Percentiles rank a stretch among this genome's conserved stretches.
Evolutionary conservation across 2,113 vertebrate genomes (phyloP).

Genomic region (Corydoras maculifer): DNA sequence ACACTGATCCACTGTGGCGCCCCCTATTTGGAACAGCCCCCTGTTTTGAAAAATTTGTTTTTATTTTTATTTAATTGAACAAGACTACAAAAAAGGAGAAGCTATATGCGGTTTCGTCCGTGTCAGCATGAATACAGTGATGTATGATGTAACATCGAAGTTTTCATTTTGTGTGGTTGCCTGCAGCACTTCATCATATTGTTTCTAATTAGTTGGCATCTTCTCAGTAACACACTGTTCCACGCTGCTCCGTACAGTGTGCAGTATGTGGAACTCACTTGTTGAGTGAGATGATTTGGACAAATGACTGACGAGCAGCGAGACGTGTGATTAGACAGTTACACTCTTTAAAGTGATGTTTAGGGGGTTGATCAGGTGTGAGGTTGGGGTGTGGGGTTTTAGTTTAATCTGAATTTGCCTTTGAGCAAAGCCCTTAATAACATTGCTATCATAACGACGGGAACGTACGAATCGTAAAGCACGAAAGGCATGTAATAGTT

Average conservation of each 20-base stretch:
- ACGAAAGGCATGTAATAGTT: neutral
- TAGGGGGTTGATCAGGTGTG: neutral
- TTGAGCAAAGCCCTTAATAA: too few species aligned
- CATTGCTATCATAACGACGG: too few species aligned
- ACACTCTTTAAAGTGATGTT: neutral
- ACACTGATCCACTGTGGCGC: too few species aligned
- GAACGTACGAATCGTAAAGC: too few species aligned
- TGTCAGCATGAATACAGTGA: too few species aligned
- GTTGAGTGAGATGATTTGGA: conserved; percentile 45
- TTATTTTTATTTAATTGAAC: too few species aligned
- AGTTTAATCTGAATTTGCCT: too few species aligned
- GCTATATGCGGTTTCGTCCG: too few species aligned
- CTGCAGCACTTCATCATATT: neutral
- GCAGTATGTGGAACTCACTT: conserved; percentile 38
- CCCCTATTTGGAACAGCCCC: too few species aligned
- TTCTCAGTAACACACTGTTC: conserved; percentile 2
- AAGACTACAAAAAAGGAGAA: too few species aligned
- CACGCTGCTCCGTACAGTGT: conserved; percentile 24
- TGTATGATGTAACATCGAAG: too few species aligned
- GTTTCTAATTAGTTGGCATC: conserved; percentile 1
- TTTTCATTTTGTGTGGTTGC: neutral
- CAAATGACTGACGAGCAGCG: conserved; percentile 40
- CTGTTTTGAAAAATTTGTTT: too few species aligned
- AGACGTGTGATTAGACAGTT: conserved; percentile 12
- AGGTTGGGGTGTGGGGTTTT: neutral